A percentile compares a stretch with the other conserved stretches of the same genome.
phyloP scores from a whole-genome alignment of 2,113 vertebrate genomes.

The Donacobius atricapilla region DNA sequence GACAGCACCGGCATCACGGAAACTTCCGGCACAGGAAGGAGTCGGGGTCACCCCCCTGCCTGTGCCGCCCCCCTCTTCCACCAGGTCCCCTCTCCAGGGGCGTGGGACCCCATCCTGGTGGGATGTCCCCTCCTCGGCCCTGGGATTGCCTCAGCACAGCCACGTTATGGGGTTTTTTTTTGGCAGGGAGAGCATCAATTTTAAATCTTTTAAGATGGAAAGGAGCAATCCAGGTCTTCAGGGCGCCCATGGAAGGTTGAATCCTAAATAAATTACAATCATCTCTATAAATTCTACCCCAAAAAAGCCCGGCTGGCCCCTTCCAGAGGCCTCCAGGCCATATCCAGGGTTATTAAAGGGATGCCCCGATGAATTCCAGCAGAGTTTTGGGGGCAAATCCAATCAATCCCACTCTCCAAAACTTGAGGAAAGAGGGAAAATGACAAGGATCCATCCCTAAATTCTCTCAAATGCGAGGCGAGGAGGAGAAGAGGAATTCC shows the following conservation, averaged over 20 bases:
- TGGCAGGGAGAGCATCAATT: rapidly evolving
- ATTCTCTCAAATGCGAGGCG: neutral
- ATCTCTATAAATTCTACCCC: neutral
- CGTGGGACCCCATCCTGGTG: too few species aligned
- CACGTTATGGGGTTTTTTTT: rapidly evolving
- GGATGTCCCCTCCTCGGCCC: neutral
- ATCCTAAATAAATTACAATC: neutral
- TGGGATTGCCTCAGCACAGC: neutral
- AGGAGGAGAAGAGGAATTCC: neutral
- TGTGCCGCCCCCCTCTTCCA: neutral
- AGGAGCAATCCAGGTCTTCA: neutral
- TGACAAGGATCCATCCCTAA: neutral
- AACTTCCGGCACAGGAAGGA: neutral
- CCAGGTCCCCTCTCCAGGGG: neutral
- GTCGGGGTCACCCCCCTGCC: neutral
- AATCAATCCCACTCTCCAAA: neutral
- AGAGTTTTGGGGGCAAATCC: neutral
- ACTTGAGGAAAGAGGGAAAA: neutral
- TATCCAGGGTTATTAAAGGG: neutral
- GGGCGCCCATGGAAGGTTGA: rapidly evolving
- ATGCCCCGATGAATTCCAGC: neutral
- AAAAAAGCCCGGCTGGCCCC: neutral
- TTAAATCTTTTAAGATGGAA: neutral
- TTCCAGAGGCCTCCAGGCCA: neutral
- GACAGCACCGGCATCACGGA: neutral